Conservation (phyloP, 2,113 vertebrate species). For the Pangasianodon gigas region DNA sequence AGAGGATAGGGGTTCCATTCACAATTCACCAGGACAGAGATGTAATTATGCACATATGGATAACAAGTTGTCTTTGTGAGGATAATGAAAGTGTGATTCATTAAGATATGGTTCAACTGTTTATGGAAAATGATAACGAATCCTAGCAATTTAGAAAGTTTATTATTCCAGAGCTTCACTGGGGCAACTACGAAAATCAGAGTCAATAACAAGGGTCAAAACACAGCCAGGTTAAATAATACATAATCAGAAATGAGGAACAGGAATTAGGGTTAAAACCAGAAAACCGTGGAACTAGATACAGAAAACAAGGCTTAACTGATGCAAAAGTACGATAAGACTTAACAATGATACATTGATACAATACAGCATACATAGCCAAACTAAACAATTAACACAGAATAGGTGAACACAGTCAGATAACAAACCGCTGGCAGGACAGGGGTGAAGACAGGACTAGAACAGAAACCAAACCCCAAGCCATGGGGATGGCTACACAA, state of each 20-base stretch:
- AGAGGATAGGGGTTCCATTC: background rate
- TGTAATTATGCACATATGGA: background rate
- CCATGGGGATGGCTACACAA: background rate
- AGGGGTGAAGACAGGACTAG: background rate
- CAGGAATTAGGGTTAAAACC: no score
- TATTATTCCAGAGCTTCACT: background rate
- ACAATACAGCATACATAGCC: background rate
- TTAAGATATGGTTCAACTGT: background rate
- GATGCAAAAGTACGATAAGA: background rate
- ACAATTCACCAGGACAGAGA: background rate
- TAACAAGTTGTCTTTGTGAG: background rate
- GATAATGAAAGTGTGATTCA: background rate
- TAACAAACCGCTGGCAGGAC: background rate
- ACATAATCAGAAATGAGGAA: background rate
- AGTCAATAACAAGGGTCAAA: background rate
- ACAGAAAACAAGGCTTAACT: background rate
- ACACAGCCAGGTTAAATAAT: background rate
- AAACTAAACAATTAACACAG: background rate
- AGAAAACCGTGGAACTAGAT: no score
- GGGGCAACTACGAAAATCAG: background rate
- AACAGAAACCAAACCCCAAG: background rate
- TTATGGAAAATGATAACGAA: background rate
- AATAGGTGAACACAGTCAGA: background rate
- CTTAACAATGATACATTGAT: background rate
- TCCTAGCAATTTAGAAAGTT: background rate